Evolutionary conservation across 2,797 vertebrate species (phyloP).

Genomic region (Alca torda): DNA sequence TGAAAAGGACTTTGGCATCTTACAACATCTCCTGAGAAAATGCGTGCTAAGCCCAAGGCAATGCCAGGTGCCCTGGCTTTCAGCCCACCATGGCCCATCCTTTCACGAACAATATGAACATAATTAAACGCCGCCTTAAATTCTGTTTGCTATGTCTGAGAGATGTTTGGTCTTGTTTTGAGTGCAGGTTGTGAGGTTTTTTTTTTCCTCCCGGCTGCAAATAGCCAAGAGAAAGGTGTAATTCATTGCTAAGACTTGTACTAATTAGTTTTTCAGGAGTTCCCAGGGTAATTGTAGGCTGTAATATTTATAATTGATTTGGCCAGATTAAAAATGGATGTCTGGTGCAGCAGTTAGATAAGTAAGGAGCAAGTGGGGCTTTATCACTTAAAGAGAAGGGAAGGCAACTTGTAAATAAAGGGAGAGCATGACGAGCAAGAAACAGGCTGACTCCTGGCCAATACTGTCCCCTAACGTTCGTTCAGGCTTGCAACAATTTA

Average conservation of each 20-base stretch:
- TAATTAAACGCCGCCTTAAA: background rate
- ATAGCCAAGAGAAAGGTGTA: conserved; percentile 58
- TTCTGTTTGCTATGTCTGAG: background rate
- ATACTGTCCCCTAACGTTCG: conserved; percentile 64
- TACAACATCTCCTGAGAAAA: background rate
- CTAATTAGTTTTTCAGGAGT: conserved; percentile 66
- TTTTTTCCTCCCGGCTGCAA: background rate
- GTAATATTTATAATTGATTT: conserved; percentile 71
- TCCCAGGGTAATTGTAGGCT: conserved; percentile 64
- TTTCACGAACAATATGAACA: background rate
- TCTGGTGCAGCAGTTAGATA: conserved; percentile 30
- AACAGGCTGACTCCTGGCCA: conserved; percentile 31
- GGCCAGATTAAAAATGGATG: conserved; percentile 67
- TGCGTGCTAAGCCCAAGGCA: background rate
- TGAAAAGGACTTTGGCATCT: background rate
- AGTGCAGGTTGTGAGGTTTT: background rate
- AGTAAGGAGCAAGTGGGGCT: background rate
- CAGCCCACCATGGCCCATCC: background rate
- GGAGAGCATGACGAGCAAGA: background rate
- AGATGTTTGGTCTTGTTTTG: background rate
- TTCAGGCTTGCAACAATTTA: conserved; percentile 37
- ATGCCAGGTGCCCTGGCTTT: background rate
- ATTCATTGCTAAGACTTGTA: conserved; percentile 14
- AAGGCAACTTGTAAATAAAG: background rate
- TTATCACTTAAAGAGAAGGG: background rate